A percentile compares a stretch with the other conserved stretches of the same genome.
These are phyloP conservation scores for Pollicipes pollicipes DNA, from an alignment of 1,140 invertebrate genomes.

Conservation along the genomic window DNA sequence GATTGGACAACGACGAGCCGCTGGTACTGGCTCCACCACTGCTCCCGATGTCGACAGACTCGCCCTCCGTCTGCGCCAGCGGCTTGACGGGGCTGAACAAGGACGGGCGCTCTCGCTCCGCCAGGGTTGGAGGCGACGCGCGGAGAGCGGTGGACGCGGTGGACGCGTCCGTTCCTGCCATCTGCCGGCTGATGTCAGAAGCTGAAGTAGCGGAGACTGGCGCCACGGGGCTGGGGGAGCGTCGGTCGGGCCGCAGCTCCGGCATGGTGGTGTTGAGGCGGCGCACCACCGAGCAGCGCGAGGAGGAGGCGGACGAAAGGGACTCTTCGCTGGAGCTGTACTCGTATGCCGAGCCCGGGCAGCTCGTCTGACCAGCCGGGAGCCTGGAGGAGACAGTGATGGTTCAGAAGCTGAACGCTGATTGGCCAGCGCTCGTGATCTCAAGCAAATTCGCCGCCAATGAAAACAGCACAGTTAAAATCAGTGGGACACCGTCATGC, in stretches of 20 bases:
- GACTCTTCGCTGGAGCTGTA: not conserved
- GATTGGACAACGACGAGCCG: not conserved
- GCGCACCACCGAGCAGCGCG: not conserved
- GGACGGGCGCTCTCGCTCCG: not conserved
- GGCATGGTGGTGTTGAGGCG: not conserved
- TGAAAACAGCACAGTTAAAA: no score
- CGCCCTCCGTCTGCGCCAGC: not conserved
- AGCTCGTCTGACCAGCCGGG: no score
- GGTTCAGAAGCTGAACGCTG: no score
- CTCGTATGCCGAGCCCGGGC: not conserved
- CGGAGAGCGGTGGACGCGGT: no score
- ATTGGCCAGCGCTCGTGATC: no score
- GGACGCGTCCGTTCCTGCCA: not conserved
- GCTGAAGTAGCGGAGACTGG: not conserved
- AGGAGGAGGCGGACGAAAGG: not conserved
- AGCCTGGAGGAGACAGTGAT: no score
- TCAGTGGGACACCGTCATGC: no score
- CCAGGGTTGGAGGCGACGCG: not conserved
- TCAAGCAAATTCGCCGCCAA: no score
- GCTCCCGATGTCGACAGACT: not conserved
- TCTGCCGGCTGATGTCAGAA: not conserved
- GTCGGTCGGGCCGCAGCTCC: not conserved
- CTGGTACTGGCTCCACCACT: not conserved
- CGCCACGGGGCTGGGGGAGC: not conserved
- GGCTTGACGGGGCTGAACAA: not conserved